Base-by-base conservation (phyloP, 2,113 vertebrate genomes). In the Microtus ochrogaster region DNA sequence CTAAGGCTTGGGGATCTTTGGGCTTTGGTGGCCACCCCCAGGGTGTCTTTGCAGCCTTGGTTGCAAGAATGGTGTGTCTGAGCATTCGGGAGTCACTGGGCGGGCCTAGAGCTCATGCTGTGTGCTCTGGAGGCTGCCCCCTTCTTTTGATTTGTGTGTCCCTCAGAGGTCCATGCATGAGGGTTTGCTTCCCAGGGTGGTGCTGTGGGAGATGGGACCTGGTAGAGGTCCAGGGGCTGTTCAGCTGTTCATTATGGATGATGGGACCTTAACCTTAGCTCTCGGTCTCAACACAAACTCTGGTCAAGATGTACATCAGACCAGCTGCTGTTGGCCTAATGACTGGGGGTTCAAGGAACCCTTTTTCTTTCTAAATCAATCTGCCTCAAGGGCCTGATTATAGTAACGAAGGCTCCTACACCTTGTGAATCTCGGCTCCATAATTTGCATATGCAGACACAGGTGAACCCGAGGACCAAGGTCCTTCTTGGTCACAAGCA, bases 21-120 rank as follows among this genome's bases (percentile, higher is more conserved):
- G 3, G 52, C 12, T 8, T 8, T 1, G 0, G 3, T 47, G 55
- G 76, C 86, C 58, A 58, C 19, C 58, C 5, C 58, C 19, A 36
- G 78, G n/a, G 7, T 63, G n/a, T 78, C 79, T 76, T 49, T 3
- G 81, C 41, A 36, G 63, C 39, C 26, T 66, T 21, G 2, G 28
- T 21, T 21, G 82, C 17, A 66, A 2, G 39, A 83, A 65, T 11
- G 30, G 41, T 30, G 41, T 30, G 13, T 85, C 41, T 85, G 41
- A 47, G 24, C 6, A 47, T 5, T 3, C 0, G 0, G 14, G 24
- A 44, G 26, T 83, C 24, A 9, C 83, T 36, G 19, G 63, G 17
- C 4, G 19, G 66, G 39, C 22, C 36, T 52, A n/a, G 79, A 61
- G 82, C 39, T 65, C 2, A 5, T 65, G 39, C 58, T 1, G 3